Base-by-base conservation (phyloP, 64 coral and sea anemone species). In the Montipora sp. region DNA sequence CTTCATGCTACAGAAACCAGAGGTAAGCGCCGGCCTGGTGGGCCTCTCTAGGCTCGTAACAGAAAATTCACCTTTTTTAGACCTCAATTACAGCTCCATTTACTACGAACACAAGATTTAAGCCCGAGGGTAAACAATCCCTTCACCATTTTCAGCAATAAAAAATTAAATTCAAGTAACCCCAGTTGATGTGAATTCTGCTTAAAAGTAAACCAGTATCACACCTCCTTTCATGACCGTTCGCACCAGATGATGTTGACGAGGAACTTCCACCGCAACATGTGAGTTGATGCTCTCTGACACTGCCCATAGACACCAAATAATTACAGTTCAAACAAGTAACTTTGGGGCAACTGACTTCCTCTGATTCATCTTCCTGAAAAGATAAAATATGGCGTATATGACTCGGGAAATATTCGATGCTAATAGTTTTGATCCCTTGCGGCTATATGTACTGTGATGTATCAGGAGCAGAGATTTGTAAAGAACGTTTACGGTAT, bases 291-390 rank as follows among this genome's bases (percentile, higher is more conserved):
- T 65, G 60, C 60, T 65, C 60, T 65, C 60, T 65, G 60, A 65
- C 60, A 65, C 60, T 65, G 15, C 60, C 8, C 60, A 65, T 65
- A 65, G 60, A 65, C 60, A 65, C 60, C 60, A 65, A 65, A 65
- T 65, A 3, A 65, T 65, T 65, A 65, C 60, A 65, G 60, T 65
- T 65, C 60, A 65, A 65, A 65, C 60, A 65, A 65, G 60, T 65
- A 65, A 65, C 60, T 65, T 65, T 65, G 60, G 60, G 60, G 60
- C 60, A 65, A 65, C 6, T 65, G 60, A 65, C 60, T 65, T 65
- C 60, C 60, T 65, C 60, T 65, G 60, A 65, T 65, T 65, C 60
- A 65, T 65, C 60, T 65, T 65, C 60, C 60, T 65, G 60, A 65
- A 65, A 65, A 65, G 60, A 13, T 13, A 14, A 65, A 65, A 65